phyloP scores from a whole-genome alignment of 2,113 vertebrate genomes.

The Zootoca vivipara region DNA sequence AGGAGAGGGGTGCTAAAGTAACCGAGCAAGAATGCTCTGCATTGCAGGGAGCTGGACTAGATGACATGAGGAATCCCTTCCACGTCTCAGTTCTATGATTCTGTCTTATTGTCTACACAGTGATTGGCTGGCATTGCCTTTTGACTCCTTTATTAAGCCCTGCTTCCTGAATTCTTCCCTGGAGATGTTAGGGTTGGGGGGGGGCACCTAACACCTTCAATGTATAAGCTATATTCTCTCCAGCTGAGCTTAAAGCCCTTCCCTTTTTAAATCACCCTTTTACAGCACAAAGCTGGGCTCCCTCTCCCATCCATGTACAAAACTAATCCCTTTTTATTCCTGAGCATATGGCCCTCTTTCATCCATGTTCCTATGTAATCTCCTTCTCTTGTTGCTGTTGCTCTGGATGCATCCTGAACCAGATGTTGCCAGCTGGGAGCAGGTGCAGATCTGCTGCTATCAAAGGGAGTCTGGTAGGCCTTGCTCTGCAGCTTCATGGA shows the following conservation, averaged over 20 bases:
- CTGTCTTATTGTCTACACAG: not conserved
- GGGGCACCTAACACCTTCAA: not conserved
- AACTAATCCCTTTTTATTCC: not conserved
- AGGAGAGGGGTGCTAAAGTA: too few relatives aligned
- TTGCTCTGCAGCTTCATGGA: not conserved
- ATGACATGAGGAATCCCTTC: too few relatives aligned
- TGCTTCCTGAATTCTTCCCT: not conserved
- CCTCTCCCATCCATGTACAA: not conserved
- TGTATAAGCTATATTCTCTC: not conserved
- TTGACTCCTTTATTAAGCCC: not conserved
- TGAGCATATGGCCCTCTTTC: not conserved
- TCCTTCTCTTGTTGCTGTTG: not conserved
- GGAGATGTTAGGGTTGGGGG: not conserved
- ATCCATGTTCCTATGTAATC: not conserved
- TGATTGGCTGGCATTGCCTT: not conserved
- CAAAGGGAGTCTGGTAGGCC: not conserved
- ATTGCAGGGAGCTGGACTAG: too few relatives aligned
- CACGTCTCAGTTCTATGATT: too few relatives aligned
- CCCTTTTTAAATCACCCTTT: not conserved
- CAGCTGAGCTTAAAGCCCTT: not conserved
- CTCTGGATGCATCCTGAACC: not conserved
- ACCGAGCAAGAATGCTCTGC: too few relatives aligned
- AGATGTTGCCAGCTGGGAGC: conserved; percentile 15
- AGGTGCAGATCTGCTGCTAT: conserved; percentile 4
- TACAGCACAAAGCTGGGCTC: not conserved